Conservation (phyloP, 2,888 invertebrate genomes). For the Cantharis rustica region DNA sequence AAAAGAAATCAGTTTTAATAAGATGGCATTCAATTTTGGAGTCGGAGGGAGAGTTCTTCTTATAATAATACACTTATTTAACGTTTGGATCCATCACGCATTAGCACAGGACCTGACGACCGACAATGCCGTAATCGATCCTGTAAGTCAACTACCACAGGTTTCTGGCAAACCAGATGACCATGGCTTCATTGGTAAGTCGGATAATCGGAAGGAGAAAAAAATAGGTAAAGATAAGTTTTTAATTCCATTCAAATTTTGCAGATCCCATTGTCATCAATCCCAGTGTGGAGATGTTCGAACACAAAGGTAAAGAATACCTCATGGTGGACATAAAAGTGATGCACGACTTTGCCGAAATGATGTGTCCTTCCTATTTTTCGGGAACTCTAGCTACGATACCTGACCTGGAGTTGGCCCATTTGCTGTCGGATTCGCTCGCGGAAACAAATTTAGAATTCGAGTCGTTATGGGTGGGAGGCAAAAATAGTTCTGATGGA, state of each 20-base stretch:
- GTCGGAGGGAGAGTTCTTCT: neutral
- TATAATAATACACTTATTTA: neutral
- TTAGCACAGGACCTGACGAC: neutral
- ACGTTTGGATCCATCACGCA: neutral
- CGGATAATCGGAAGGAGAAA: no score
- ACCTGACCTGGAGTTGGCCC: slow-evolving; percentile 58
- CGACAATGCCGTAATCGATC: no score
- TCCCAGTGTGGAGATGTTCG: neutral
- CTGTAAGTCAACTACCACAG: no score
- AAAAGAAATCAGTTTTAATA: neutral
- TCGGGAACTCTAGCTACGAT: slow-evolving; percentile 51
- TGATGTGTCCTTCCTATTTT: neutral
- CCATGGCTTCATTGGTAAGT: no score
- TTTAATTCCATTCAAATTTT: neutral
- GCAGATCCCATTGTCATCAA: neutral
- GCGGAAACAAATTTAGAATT: slow-evolving; percentile 56
- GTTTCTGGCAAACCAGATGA: no score
- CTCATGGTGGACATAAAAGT: neutral
- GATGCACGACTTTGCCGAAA: neutral
- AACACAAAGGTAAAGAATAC: neutral
- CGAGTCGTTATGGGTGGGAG: slow-evolving; percentile 43
- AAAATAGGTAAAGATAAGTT: no score
- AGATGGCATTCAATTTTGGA: neutral
- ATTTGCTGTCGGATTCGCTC: slow-evolving; percentile 58
- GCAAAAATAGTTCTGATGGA: neutral